phyloP scores from a whole-genome alignment of 2,888 invertebrate species.

The Ganaspis brasiliensis region DNA sequence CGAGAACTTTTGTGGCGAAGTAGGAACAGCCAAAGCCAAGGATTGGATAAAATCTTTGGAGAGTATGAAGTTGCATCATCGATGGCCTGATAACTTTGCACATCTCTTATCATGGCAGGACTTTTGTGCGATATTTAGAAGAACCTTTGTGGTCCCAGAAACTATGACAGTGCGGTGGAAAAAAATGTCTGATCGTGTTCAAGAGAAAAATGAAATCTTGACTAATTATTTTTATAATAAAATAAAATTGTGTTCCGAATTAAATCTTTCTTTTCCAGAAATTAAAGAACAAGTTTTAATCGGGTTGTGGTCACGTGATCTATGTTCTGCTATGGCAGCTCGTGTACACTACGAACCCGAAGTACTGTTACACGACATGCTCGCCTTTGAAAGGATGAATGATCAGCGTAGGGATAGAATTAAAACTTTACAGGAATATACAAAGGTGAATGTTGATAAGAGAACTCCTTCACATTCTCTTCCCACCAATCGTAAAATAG shows the following conservation, averaged over 20 bases:
- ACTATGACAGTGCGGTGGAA: not conserved
- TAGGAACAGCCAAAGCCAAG: not conserved
- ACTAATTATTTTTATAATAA: not conserved
- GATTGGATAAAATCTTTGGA: constrained; percentile 30
- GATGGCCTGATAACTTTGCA: constrained; percentile 49
- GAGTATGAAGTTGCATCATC: constrained; percentile 38
- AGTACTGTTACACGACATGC: not conserved
- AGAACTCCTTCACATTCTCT: not conserved
- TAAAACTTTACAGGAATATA: not conserved
- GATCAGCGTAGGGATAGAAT: not conserved
- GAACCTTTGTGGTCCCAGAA: not conserved
- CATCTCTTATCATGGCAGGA: not conserved
- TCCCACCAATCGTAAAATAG: not conserved
- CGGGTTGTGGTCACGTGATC: not conserved
- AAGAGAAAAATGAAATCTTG: not conserved
- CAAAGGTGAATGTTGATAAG: not conserved
- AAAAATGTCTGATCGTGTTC: not conserved
- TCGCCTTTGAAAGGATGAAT: not conserved
- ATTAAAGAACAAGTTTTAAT: not conserved
- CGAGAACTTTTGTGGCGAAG: not conserved
- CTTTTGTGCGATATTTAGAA: not conserved
- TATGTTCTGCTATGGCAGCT: not conserved
- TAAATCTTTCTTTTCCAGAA: not conserved
- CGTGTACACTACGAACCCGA: not conserved
- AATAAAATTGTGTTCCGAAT: not conserved